Percentiles rank a stretch among this genome's conserved stretches.
phyloP scores from a whole-genome alignment of 2,797 vertebrate genomes.

The Diplodus sargus region DNA sequence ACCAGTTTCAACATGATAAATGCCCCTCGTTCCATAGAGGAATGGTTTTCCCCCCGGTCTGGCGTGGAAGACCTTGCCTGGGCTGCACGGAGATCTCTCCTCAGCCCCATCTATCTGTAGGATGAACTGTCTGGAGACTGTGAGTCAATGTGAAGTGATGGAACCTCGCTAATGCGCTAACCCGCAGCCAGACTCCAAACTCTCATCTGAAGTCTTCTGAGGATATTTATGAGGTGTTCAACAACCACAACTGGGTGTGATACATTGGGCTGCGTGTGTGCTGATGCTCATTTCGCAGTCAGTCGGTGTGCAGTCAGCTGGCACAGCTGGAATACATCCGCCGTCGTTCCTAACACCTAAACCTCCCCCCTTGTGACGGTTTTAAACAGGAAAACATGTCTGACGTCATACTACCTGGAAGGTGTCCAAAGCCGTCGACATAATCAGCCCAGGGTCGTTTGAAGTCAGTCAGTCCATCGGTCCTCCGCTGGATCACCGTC shows the following conservation, averaged over 20 bases:
- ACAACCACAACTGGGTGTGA: background rate
- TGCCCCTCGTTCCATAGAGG: background rate
- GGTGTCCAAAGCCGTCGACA: conserved; percentile 91
- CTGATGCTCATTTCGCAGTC: background rate
- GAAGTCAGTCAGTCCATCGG: conserved; percentile 88
- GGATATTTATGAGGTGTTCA: background rate
- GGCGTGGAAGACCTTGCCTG: background rate
- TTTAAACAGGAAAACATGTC: background rate
- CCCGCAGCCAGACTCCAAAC: background rate
- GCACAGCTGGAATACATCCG: background rate
- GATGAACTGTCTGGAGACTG: background rate
- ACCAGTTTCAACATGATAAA: background rate
- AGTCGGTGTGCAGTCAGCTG: background rate
- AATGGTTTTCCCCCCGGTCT: background rate
- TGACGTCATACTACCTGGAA: conserved; percentile 84
- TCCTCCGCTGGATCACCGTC: conserved; percentile 93
- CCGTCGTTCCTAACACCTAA: background rate
- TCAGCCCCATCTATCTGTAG: background rate
- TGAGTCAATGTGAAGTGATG: background rate
- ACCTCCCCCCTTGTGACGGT: background rate
- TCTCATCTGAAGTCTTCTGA: background rate
- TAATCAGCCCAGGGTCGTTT: conserved; percentile 91
- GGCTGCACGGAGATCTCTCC: background rate
- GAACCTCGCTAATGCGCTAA: background rate
- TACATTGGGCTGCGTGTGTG: background rate